These are phyloP conservation scores for Lordiphosa fenestrarum DNA, from an alignment of 2,888 invertebrate genomes.

Conservation along the genomic window DNA sequence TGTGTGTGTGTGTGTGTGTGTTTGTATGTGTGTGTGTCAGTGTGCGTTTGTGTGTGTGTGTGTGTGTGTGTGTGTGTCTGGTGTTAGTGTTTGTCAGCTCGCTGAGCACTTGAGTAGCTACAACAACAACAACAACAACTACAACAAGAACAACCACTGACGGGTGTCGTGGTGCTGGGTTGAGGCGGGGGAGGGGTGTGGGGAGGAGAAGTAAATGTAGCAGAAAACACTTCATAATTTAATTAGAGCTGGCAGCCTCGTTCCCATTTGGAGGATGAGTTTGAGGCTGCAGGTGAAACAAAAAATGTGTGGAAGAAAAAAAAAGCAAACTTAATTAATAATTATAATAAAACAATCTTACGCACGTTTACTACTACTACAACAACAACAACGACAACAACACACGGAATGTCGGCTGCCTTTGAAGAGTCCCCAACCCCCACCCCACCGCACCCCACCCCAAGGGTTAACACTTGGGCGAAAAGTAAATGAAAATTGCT, in stretches of 20 bases:
- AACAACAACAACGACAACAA: conserved; percentile 11
- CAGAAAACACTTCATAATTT: conserved; percentile 68
- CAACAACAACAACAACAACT: conserved; percentile 25
- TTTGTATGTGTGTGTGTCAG: neutral
- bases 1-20: neutral
- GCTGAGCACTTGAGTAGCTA: conserved; percentile 50
- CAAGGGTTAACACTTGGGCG: conserved; percentile 3
- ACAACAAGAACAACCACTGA: conserved; percentile 3
- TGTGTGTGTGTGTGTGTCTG: neutral
- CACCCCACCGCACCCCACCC: neutral
- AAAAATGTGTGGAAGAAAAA: neutral
- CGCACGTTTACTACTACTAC: conserved; percentile 43
- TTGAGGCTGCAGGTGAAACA: conserved; percentile 1
- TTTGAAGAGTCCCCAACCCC: neutral
- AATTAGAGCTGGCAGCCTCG: conserved; percentile 61
- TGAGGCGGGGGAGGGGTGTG: neutral
- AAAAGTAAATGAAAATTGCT: too few relatives aligned
- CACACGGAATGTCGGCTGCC: conserved; percentile 1
- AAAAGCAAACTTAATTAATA: conserved; percentile 45
- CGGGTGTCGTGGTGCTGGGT: neutral
- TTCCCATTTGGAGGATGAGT: conserved; percentile 24
- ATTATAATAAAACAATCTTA: conserved; percentile 56
- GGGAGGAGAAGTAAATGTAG: conserved; percentile 47
- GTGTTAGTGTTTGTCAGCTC: conserved; percentile 47
- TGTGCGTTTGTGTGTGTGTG: neutral